Evolutionary conservation across 35 echinoderm and acorn worm species (phyloP).

Genomic region (Heliocidaris erythrogramma): DNA sequence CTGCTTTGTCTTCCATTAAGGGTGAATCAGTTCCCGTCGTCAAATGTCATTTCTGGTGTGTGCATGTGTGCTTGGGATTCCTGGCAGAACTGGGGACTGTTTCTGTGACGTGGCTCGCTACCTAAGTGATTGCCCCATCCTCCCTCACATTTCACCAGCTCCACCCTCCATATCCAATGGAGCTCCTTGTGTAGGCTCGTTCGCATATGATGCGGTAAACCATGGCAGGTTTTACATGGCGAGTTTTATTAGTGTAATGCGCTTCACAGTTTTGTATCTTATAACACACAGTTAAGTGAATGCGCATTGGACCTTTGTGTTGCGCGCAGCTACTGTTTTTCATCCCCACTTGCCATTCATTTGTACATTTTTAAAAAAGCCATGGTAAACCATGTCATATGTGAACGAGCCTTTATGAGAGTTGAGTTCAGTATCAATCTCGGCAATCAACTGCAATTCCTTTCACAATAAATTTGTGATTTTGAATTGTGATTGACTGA

Average conservation of each 20-base stretch:
- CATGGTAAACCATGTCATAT: too few species aligned
- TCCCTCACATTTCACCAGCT: background rate
- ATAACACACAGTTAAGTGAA: too few species aligned
- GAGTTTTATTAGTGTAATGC: too few species aligned
- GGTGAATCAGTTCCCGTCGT: slow-evolving; percentile 49
- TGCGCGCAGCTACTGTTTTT: too few species aligned
- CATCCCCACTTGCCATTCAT: too few species aligned
- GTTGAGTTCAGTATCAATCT: background rate
- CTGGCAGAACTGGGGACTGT: slow-evolving; percentile 8
- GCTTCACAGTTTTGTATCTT: too few species aligned
- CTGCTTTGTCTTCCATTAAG: slow-evolving; percentile 39
- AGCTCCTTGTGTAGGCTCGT: background rate
- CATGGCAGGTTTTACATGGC: too few species aligned
- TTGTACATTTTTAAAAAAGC: too few species aligned
- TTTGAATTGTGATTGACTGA: background rate
- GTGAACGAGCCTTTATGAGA: too few species aligned
- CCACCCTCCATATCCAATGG: background rate
- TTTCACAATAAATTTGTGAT: background rate
- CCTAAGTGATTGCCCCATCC: background rate
- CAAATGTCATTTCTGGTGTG: slow-evolving; percentile 52
- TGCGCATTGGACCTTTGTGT: too few species aligned
- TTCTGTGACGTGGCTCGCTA: background rate
- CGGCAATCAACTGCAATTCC: background rate
- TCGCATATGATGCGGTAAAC: too few species aligned
- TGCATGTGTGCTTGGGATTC: background rate